phyloP scores from a whole-genome alignment of 2,113 vertebrate species.

The Oreochromis aureus region DNA sequence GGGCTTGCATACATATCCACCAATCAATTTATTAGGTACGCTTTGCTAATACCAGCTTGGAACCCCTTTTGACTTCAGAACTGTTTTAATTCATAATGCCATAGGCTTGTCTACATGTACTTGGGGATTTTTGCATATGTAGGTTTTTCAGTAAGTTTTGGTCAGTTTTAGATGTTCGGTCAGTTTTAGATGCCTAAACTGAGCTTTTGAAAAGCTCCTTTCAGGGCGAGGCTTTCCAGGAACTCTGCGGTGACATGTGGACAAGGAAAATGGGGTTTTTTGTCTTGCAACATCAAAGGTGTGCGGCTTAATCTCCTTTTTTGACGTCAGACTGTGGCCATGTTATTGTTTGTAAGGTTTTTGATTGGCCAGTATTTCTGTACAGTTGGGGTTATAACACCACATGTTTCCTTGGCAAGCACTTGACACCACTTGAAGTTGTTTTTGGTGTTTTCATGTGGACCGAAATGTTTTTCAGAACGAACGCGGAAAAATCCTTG shows the following conservation, averaged over 20 bases:
- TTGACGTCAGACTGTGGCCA: neutral
- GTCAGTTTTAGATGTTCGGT: neutral
- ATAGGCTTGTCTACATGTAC: neutral
- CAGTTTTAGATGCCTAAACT: neutral
- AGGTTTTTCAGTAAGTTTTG: neutral
- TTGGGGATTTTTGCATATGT: neutral
- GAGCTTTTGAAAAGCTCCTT: neutral
- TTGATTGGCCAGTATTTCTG: neutral
- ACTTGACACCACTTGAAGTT: neutral
- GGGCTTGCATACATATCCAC: neutral
- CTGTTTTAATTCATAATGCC: neutral
- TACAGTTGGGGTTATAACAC: neutral
- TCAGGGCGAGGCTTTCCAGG: neutral
- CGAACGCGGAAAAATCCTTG: neutral
- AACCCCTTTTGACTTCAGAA: neutral
- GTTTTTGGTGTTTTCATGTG: neutral
- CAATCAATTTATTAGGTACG: neutral
- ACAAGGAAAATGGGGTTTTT: neutral
- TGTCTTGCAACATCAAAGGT: neutral
- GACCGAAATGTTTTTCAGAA: neutral
- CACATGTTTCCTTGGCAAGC: neutral
- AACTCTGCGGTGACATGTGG: neutral
- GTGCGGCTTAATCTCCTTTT: neutral
- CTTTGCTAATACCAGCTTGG: neutral
- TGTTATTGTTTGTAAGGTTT: neutral